Evolutionary conservation across 1,140 invertebrate genomes (phyloP), one percentile per base, ranked within the genome.

Genomic region (Diorhabda carinulata): DNA sequence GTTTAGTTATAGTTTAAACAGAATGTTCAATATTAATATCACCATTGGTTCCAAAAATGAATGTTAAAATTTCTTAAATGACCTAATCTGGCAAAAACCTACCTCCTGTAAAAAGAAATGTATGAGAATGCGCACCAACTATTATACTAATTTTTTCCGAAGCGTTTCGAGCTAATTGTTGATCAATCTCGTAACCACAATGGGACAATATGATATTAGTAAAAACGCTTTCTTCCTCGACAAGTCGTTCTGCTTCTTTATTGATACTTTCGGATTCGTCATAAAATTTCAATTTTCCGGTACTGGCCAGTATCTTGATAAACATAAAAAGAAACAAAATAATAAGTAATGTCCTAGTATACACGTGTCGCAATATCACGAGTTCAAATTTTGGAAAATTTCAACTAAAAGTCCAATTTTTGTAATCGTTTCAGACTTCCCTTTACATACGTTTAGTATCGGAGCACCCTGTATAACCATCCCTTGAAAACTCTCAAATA

Each of bases 121-220:
- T 91, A 75, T 96, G 92, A 3, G 91, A 91, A 77, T 96, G 94
- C 10, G 90, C 91, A 5, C 94, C 94, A 43, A 96, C 91, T 67
- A 96, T 91, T 2, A 92, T 86, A 70, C 91, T 89, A 45, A 95
- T 86, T 68, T 72, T 74, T 43, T 85, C 81, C 43, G 85, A 87
- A 57, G 85, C 83, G 43, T 85, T 81, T 6, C 71, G 72, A 0
- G 93, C 94, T 67, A 96, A 89, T 65, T 82, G 76, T 76, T 87
- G 80, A 77, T 89, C 88, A 7, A 82, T 80, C 3, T 75, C 74
- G 70, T 81, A 85, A 0, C 88, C 88, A 7, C 85, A 82, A 78
- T 89, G 88, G 3, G 87, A 88, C 41, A 89, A 75, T 5, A 84
- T 86, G 25, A 79, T 76, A 6, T 76, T 74, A 4, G 78, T 77